Conservation (phyloP, 2,888 invertebrate genomes). For the Molorchus minor region DNA sequence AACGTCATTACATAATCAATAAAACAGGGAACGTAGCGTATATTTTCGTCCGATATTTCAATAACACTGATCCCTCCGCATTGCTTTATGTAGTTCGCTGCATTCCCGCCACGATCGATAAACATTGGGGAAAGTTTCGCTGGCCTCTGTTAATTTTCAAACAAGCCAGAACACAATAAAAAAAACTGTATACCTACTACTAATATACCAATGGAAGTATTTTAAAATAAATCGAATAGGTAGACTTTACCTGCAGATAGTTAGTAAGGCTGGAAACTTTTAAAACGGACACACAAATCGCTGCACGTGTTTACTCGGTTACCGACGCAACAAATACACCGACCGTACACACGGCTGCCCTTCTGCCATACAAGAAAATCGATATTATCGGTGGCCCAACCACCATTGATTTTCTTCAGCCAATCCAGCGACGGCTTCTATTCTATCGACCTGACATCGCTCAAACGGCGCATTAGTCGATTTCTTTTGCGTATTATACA, state of each 20-base stretch:
- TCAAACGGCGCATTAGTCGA: constrained; percentile 51
- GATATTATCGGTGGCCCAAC: constrained; percentile 73
- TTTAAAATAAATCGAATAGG: neutral
- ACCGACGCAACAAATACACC: neutral
- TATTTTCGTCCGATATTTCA: constrained; percentile 20
- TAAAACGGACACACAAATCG: constrained; percentile 8
- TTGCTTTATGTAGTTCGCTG: constrained; percentile 11
- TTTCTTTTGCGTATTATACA: constrained; percentile 26
- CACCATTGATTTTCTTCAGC: constrained; percentile 75
- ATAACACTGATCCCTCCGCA: constrained; percentile 22
- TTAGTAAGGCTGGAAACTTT: neutral
- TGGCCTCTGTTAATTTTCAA: neutral
- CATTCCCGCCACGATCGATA: constrained; percentile 6
- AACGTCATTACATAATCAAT: constrained; percentile 9
- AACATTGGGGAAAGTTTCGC: neutral
- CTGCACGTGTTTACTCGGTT: constrained; percentile 2
- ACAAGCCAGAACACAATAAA: neutral
- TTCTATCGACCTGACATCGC: constrained; percentile 74
- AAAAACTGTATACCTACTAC: too few relatives aligned
- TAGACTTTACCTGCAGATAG: constrained; percentile 3
- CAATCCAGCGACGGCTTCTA: constrained; percentile 80
- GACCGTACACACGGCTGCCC: neutral
- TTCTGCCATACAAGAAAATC: constrained; percentile 65
- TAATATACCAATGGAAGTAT: neutral
- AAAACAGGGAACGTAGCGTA: neutral